These are phyloP conservation scores for Scatophagus argus DNA, from an alignment of 2,113 vertebrate species.

Conservation along the genomic window DNA sequence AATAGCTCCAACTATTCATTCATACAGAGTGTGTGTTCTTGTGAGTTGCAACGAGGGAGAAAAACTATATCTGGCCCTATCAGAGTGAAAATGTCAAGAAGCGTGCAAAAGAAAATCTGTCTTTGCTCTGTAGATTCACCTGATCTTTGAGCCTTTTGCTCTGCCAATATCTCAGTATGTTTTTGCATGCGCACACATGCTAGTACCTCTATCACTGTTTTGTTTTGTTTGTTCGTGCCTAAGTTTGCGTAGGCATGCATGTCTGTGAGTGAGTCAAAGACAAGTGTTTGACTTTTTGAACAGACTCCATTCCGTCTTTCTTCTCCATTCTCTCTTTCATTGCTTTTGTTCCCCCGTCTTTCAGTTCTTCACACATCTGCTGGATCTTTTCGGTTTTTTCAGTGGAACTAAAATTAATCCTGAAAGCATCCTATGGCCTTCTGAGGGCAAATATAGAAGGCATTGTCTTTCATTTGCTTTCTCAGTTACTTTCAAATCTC, in stretches of 20 bases:
- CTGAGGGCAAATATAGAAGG: constrained; percentile 62
- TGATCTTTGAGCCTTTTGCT: constrained; percentile 72
- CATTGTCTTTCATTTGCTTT: constrained; percentile 51
- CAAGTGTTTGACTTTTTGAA: constrained; percentile 68
- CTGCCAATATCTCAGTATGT: constrained; percentile 50
- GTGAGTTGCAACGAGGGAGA: constrained; percentile 53
- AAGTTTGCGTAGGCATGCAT: constrained; percentile 52
- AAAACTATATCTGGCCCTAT: constrained; percentile 65
- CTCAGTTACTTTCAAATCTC: constrained; percentile 18
- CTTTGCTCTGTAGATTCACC: constrained; percentile 67
- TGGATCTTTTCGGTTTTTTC: constrained; percentile 34
- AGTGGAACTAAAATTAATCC: constrained; percentile 36
- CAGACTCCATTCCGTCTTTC: constrained; percentile 50
- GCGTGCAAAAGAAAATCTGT: constrained; percentile 52
- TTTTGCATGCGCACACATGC: constrained; percentile 2
- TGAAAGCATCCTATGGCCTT: constrained; percentile 50
- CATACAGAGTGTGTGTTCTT: constrained; percentile 47
- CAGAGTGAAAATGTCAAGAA: constrained; percentile 68
- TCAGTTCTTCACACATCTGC: constrained; percentile 58
- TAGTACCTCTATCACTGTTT: constrained; percentile 54
- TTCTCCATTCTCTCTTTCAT: constrained; percentile 51
- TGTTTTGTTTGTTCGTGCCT: constrained; percentile 58
- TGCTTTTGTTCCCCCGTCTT: constrained; percentile 53
- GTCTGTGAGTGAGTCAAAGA: constrained; percentile 50
- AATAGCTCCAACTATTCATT: constrained; percentile 56